phyloP scores from a whole-genome alignment of 2,113 vertebrate genomes.

The Gobius niger region DNA sequence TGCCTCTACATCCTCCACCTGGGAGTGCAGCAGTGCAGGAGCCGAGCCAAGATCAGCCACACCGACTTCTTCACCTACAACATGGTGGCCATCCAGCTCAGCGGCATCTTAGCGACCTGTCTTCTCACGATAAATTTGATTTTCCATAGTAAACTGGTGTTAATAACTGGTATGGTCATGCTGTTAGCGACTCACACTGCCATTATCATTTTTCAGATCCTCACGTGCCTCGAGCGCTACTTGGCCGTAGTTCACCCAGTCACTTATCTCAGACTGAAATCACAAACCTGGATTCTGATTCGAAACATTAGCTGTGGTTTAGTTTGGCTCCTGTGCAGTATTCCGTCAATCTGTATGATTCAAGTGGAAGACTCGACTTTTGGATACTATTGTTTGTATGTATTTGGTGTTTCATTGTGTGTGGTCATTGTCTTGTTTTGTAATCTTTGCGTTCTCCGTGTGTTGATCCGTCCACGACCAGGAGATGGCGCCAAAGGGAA shows the following conservation, averaged over 20 bases:
- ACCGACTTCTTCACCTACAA: conserved; percentile 18
- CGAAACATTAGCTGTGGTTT: conserved; percentile 14
- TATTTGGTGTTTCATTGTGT: no score
- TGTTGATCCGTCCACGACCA: conserved; percentile 13
- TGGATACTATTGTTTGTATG: not conserved
- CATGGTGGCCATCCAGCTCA: conserved; percentile 9
- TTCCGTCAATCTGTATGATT: not conserved
- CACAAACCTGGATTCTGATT: not conserved
- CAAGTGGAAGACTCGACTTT: fast-evolving
- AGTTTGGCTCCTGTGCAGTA: not conserved
- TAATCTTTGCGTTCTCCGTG: conserved; percentile 21
- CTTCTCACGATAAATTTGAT: fast-evolving
- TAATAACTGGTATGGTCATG: fast-evolving
- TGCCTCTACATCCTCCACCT: conserved; percentile 4
- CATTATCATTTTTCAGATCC: not conserved
- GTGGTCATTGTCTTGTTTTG: not conserved
- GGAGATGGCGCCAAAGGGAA: conserved; percentile 1
- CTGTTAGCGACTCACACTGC: fast-evolving
- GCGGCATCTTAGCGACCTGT: not conserved
- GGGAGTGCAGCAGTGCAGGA: conserved; percentile 1
- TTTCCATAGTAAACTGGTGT: not conserved
- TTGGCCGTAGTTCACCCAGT: conserved; percentile 35
- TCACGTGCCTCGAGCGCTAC: conserved; percentile 40
- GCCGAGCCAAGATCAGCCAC: not conserved
- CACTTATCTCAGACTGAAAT: conserved; percentile 16